Evolutionary conservation across 2,888 invertebrate species (phyloP), one percentile per base, ranked within the genome.

Genomic region (Notodonta dromedarius): DNA sequence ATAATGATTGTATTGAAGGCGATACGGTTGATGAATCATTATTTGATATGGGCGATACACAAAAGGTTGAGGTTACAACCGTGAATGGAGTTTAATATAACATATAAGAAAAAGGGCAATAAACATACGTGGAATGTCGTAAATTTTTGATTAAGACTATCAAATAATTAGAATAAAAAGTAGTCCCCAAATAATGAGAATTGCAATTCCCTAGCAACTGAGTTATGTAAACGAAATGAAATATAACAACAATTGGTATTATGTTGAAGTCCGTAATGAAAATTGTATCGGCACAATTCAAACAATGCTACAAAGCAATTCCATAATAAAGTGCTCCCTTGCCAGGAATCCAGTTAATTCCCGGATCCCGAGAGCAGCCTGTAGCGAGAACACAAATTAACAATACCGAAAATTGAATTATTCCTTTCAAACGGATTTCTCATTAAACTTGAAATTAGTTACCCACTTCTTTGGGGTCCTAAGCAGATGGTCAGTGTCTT

Each of bases 391-490:
- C 62, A 74, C 76, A 72, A 77, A 74, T 80, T 74, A 77, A 80
- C 78, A 76, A 71, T 67, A 83, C 82, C 85, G 80, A 80, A 87
- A 88, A 88, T 86, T 85, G 82, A 87, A 88, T 90, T 87, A 90
- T 87, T 85, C 82, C 81, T 82, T 81, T 78, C 80, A 82, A 85
- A 82, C 80, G 80, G 80, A 84, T 84, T 87, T 89, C 89, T 89
- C 86, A 89, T 91, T 90, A 85, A 90, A 90, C 85, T 91, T 88
- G 80, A 80, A 89, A 88, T 90, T 87, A 89, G 88, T 89, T 88
- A 65, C 61, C 60, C 58, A 42, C 69, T 73, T 76, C 74, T 87
- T 80, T 79, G 74, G 81, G 84, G 78, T 80, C 79, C 83, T 83
- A 82, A 87, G 83, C 85, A 87, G 87, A 88, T 88, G 88, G 87